Percentiles rank a stretch among this genome's conserved stretches.
Conservation (phyloP, 2,797 vertebrate species). For the Protosalanx chinensis region DNA sequence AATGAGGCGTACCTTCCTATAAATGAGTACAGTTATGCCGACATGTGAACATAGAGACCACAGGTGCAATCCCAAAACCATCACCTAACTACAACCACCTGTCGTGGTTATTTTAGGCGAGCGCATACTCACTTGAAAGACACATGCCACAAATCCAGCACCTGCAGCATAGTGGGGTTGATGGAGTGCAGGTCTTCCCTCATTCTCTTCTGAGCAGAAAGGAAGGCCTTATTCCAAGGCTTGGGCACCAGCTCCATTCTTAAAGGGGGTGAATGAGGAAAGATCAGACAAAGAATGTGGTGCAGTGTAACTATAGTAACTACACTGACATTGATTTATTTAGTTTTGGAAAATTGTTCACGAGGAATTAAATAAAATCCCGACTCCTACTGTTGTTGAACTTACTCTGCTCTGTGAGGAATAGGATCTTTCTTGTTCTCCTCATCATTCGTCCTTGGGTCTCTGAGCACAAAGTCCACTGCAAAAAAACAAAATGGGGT, state of each 20-base stretch:
- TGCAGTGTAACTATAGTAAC: background rate
- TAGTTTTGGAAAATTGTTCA: background rate
- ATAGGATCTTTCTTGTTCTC: conserved; percentile 56
- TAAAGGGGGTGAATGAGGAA: conserved; percentile 31
- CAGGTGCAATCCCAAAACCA: too few species aligned
- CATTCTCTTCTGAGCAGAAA: conserved; percentile 66
- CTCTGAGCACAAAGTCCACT: conserved; percentile 84
- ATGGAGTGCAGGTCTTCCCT: conserved; percentile 74
- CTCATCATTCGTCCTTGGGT: conserved; percentile 67
- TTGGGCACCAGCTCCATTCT: conserved; percentile 81
- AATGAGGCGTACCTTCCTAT: conserved; percentile 81
- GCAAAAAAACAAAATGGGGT: conserved; percentile 45
- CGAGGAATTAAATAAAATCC: background rate
- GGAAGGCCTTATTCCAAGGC: conserved; percentile 80
- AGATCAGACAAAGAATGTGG: background rate
- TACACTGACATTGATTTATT: background rate
- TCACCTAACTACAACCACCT: background rate
- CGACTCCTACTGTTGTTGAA: background rate
- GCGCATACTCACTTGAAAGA: conserved; percentile 74
- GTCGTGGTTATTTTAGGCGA: background rate
- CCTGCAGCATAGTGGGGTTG: conserved; percentile 77
- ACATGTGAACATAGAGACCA: background rate
- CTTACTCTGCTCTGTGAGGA: conserved; percentile 83
- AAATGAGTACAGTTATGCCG: conserved; percentile 10
- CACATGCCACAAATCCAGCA: conserved; percentile 78